A percentile compares a stretch with the other conserved stretches of the same genome.
Evolutionary conservation across 1,140 invertebrate species (phyloP).

Genomic region (Drosophila triauraria): DNA sequence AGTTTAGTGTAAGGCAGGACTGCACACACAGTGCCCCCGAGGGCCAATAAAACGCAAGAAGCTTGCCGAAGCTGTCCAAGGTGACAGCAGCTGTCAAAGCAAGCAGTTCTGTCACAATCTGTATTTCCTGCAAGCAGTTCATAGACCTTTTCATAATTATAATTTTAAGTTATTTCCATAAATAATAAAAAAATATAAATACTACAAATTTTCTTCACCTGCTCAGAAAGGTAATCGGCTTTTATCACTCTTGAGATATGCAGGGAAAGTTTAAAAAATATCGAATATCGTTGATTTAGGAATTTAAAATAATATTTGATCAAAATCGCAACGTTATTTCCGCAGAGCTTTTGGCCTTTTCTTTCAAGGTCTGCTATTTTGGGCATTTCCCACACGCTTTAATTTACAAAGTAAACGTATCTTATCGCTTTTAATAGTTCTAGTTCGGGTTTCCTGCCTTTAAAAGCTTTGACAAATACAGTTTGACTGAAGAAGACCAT

Average conservation of each 20-base stretch:
- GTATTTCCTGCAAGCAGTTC: no score
- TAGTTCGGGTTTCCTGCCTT: not conserved
- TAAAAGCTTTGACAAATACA: conserved; percentile 2
- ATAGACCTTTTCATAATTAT: no score
- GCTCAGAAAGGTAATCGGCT: not conserved
- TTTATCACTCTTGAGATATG: no score
- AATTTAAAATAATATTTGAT: not conserved
- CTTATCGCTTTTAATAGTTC: conserved; percentile 23
- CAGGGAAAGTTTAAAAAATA: no score
- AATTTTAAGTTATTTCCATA: no score
- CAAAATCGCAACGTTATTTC: not conserved
- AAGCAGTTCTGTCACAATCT: no score
- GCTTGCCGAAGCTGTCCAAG: not conserved
- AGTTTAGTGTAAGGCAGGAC: not conserved
- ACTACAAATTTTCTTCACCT: no score
- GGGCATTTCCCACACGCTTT: conserved; percentile 25
- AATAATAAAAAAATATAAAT: no score
- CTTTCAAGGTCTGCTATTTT: not conserved
- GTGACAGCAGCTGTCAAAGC: no score
- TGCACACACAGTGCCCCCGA: not conserved
- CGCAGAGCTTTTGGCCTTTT: conserved; percentile 1
- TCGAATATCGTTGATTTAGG: not conserved
- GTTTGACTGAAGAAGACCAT: no score
- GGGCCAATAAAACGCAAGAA: no score
- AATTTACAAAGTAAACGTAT: conserved; percentile 12